These are phyloP conservation scores for Pterostichus niger DNA, from an alignment of 2,888 invertebrate species.

Conservation along the genomic window DNA sequence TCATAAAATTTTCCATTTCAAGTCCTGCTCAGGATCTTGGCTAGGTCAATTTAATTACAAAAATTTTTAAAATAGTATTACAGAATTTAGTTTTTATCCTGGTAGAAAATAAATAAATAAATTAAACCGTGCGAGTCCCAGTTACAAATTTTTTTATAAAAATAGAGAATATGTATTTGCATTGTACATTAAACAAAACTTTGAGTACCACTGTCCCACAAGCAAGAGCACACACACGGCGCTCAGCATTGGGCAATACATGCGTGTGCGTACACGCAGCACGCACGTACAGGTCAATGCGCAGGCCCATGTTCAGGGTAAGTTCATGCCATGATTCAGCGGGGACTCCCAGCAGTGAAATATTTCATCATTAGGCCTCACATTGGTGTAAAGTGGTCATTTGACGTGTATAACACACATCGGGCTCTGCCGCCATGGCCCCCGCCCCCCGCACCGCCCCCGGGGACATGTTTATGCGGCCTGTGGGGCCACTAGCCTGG, in stretches of 20 bases:
- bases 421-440: conserved; percentile 69
- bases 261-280: not conserved
- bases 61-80: not conserved
- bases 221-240: conserved; percentile 10
- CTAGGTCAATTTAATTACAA: too few species aligned
- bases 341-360: conserved; percentile 76
- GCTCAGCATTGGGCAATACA: conserved; percentile 1
- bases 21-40: too few species aligned
- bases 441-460: conserved; percentile 19
- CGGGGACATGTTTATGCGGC: conserved; percentile 70
- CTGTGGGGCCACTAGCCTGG: conserved; percentile 70
- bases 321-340: conserved; percentile 77
- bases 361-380: conserved; percentile 79
- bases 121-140: too few species aligned
- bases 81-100: not conserved
- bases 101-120: not conserved
- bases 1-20: too few species aligned
- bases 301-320: conserved; percentile 20
- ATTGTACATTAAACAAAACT: conserved; percentile 29
- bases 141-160: too few species aligned
- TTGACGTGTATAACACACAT: conserved; percentile 77
- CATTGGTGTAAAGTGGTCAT: conserved; percentile 79
- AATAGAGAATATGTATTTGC: conserved; percentile 16
- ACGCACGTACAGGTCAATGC: conserved; percentile 14
- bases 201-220: not conserved